phyloP scores from a whole-genome alignment of 2,888 invertebrate genomes.

The Andrena hattorfiana region DNA sequence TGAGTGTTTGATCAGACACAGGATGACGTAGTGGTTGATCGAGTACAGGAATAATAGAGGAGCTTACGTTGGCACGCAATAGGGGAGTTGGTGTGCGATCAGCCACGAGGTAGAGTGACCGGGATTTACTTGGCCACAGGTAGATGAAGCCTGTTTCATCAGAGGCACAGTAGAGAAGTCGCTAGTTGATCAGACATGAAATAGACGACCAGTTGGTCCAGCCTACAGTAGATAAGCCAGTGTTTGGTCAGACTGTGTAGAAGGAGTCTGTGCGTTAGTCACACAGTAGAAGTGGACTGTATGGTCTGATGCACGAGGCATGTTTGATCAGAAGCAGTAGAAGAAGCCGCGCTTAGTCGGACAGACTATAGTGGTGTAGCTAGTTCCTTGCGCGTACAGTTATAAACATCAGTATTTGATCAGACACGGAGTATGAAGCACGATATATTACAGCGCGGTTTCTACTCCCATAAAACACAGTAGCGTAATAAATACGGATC shows the following conservation, averaged over 20 bases:
- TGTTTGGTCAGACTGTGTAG: background rate
- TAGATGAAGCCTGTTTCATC: too few relatives aligned
- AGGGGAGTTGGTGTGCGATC: too few relatives aligned
- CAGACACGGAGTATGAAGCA: background rate
- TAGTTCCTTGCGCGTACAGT: conserved; percentile 1
- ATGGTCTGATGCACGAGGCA: background rate
- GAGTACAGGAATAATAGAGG: background rate
- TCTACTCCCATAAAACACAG: background rate
- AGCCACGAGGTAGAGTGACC: too few relatives aligned
- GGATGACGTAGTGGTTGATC: background rate
- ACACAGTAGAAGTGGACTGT: background rate
- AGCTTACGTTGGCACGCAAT: too few relatives aligned
- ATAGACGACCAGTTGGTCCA: background rate
- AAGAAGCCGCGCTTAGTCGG: too few relatives aligned
- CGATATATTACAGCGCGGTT: background rate
- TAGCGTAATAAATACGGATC: background rate
- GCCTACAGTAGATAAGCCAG: background rate
- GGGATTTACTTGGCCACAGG: too few relatives aligned
- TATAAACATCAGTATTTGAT: background rate
- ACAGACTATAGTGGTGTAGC: too few relatives aligned
- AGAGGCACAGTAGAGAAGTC: background rate
- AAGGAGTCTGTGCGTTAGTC: background rate
- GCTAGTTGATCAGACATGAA: background rate
- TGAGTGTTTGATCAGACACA: background rate
- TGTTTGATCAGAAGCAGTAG: background rate